Evolutionary conservation across 2,113 vertebrate species (phyloP).

Genomic region (Barnardius zonarius): DNA sequence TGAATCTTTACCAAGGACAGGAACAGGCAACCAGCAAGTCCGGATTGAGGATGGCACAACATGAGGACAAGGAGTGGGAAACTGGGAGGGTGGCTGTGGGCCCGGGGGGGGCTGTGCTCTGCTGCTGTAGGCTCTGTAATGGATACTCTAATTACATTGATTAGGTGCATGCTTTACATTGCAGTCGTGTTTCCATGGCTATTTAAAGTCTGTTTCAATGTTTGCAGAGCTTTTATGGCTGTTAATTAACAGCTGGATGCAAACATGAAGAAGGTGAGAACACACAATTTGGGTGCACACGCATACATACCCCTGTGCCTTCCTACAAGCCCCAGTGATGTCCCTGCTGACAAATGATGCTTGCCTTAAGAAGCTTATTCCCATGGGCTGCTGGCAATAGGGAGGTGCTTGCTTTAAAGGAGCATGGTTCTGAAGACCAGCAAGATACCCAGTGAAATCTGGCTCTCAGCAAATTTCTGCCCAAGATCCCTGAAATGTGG

Average conservation of each 20-base stretch:
- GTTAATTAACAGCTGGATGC: slow-evolving; percentile 68
- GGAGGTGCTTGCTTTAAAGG: neutral
- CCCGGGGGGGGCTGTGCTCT: fast-evolving
- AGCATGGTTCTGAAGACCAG: fast-evolving
- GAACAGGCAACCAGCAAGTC: neutral
- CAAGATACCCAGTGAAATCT: neutral
- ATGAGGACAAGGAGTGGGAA: neutral
- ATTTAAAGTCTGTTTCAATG: slow-evolving; percentile 70
- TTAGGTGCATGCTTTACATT: slow-evolving; percentile 58
- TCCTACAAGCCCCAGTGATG: neutral
- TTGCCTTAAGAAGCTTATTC: neutral
- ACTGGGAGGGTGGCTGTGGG: neutral
- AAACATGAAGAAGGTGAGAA: slow-evolving; percentile 27
- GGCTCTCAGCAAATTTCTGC: neutral
- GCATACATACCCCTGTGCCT: fast-evolving
- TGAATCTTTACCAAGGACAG: neutral
- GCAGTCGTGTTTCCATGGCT: slow-evolving; percentile 59
- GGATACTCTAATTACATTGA: slow-evolving; percentile 66
- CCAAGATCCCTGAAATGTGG: neutral
- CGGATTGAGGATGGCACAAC: neutral
- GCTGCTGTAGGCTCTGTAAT: neutral
- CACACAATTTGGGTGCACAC: neutral
- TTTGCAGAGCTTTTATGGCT: slow-evolving; percentile 66
- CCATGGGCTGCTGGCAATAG: neutral
- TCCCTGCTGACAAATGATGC: neutral